Percentiles rank a stretch among this genome's conserved stretches.
Evolutionary conservation across 1,140 invertebrate species (phyloP).

Genomic region (Odontomachus brunneus): DNA sequence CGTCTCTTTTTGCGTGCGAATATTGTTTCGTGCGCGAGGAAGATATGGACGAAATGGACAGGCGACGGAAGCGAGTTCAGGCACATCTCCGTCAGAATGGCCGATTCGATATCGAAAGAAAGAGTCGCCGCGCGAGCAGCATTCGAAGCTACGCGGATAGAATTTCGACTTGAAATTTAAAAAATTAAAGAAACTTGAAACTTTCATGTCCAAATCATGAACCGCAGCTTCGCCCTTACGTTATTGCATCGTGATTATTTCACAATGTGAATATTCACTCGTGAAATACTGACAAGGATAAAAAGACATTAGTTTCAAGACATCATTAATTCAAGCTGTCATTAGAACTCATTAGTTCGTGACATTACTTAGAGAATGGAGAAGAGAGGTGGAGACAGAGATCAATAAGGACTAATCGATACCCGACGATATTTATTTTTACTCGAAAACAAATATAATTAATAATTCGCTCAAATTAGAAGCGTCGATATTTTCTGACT

Average conservation of each 20-base stretch:
- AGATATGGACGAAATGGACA: neutral
- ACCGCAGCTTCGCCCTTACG: constrained; percentile 80
- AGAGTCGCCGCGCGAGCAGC: constrained; percentile 89
- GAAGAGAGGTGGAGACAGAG: too few species aligned
- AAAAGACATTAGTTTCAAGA: too few species aligned
- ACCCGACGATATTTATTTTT: too few species aligned
- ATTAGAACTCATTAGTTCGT: too few species aligned
- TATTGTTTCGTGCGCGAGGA: neutral
- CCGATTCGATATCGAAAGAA: constrained; percentile 70
- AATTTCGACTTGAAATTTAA: too few species aligned
- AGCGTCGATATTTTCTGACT: neutral
- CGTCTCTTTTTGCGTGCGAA: neutral
- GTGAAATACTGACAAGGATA: neutral
- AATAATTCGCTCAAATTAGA: neutral
- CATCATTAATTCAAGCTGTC: too few species aligned
- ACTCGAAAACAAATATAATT: too few species aligned
- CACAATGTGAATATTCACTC: neutral
- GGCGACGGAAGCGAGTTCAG: neutral
- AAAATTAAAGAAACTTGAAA: too few species aligned
- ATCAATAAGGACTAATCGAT: too few species aligned
- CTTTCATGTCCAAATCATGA: constrained; percentile 92
- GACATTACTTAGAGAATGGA: too few species aligned
- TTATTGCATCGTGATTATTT: neutral
- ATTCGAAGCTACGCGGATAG: constrained; percentile 92
- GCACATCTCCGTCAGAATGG: neutral